phyloP scores from a whole-genome alignment of 2,888 invertebrate species.

The Conistra vaccinii region DNA sequence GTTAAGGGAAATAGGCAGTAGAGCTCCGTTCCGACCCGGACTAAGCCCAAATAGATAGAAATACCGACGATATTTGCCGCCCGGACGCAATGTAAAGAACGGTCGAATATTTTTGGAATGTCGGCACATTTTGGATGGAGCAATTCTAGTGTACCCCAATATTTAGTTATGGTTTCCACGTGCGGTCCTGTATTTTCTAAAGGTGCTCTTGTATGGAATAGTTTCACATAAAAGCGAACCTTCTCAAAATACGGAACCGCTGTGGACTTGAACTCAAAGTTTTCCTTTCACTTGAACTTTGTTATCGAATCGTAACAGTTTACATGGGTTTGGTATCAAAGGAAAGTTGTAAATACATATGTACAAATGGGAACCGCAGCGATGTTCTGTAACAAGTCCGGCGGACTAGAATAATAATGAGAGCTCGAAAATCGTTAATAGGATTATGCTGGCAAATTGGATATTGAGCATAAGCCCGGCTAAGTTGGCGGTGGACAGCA shows the following conservation, averaged over 20 bases:
- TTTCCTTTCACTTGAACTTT: conserved; percentile 62
- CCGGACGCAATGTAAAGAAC: conserved; percentile 50
- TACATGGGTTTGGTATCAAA: conserved; percentile 59
- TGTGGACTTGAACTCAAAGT: conserved; percentile 53
- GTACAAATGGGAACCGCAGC: conserved; percentile 50
- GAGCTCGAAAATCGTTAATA: conserved; percentile 84
- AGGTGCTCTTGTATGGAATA: conserved; percentile 34
- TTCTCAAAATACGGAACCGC: conserved; percentile 42
- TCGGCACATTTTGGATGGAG: conserved; percentile 45
- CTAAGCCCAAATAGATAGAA: conserved; percentile 50
- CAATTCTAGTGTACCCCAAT: conserved; percentile 45
- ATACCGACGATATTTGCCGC: conserved; percentile 51
- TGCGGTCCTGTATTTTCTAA: conserved; percentile 34
- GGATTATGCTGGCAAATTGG: conserved; percentile 87
- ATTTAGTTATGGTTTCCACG: conserved; percentile 54
- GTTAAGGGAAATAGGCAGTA: conserved; percentile 41
- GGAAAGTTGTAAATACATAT: conserved; percentile 56
- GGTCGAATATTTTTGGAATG: conserved; percentile 57
- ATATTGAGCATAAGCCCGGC: conserved; percentile 84
- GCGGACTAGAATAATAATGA: conserved; percentile 76
- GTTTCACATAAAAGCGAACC: conserved; percentile 53
- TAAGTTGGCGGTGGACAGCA: conserved; percentile 86
- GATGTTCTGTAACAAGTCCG: conserved; percentile 51
- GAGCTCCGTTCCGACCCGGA: conserved; percentile 20
- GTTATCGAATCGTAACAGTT: conserved; percentile 60